These are phyloP conservation scores for Megastigmus dorsalis DNA, from an alignment of 2,888 invertebrate genomes.

Conservation along the genomic window DNA sequence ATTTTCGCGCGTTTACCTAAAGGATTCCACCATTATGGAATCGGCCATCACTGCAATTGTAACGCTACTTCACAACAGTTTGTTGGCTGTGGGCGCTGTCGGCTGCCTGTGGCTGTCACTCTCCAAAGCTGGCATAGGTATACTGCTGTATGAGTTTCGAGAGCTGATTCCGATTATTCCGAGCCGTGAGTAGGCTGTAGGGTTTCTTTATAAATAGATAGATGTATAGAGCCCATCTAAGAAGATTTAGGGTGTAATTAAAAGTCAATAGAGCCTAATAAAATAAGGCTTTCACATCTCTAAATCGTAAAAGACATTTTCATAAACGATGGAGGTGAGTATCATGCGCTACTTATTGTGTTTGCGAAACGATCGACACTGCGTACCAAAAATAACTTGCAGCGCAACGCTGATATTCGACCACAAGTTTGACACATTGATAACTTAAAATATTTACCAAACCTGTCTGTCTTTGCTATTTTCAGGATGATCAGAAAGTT, in stretches of 20 bases:
- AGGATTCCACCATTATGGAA: too few species aligned
- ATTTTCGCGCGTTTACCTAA: too few species aligned
- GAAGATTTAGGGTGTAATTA: constrained; percentile 18
- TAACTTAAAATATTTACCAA: neutral
- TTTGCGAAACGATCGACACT: neutral
- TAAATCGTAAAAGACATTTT: neutral
- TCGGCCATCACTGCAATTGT: too few species aligned
- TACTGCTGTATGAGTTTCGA: neutral
- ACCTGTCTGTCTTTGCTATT: constrained; percentile 9
- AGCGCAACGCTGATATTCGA: neutral
- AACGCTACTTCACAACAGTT: neutral
- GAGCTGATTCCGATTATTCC: too few species aligned
- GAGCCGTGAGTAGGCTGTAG: too few species aligned
- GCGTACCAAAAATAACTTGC: constrained; percentile 20
- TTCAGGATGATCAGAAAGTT: constrained; percentile 67
- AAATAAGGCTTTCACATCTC: constrained; percentile 16
- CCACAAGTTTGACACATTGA: constrained; percentile 2
- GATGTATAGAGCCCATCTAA: neutral
- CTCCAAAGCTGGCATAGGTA: constrained; percentile 20
- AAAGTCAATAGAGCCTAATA: constrained; percentile 28
- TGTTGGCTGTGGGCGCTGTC: neutral
- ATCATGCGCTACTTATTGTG: neutral
- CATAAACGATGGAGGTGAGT: constrained; percentile 41
- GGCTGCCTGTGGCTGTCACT: neutral
- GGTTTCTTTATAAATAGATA: constrained; percentile 48